These are phyloP conservation scores for Halictus rubicundus DNA, from an alignment of 1,140 invertebrate species.

Conservation along the genomic window DNA sequence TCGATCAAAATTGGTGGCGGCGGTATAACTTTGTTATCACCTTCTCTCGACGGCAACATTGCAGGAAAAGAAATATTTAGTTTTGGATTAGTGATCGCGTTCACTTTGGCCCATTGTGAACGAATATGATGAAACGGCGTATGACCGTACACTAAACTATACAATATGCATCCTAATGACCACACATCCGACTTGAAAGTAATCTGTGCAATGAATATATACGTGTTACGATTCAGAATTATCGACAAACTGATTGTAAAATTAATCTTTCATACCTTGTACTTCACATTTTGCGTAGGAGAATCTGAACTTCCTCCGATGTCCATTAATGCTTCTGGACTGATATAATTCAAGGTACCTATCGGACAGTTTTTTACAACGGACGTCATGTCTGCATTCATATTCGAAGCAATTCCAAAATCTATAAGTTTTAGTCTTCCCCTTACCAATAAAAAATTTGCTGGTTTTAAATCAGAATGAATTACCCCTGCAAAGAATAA, in stretches of 20 bases:
- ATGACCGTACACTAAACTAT: conserved; percentile 93
- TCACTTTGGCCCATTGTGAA: conserved; percentile 88
- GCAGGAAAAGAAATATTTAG: conserved; percentile 88
- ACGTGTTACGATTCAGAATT: conserved; percentile 12
- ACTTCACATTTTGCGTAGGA: conserved; percentile 75
- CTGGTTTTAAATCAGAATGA: conserved; percentile 98
- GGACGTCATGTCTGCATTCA: conserved; percentile 94
- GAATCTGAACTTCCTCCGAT: conserved; percentile 77
- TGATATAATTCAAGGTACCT: conserved; percentile 98
- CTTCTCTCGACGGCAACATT: conserved; percentile 52
- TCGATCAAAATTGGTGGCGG: conserved; percentile 81
- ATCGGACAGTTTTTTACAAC: conserved; percentile 90
- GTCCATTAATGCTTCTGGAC: conserved; percentile 93
- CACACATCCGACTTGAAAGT: conserved; percentile 97
- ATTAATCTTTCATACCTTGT: conserved; percentile 65
- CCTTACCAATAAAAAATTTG: conserved; percentile 95
- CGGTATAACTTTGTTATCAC: conserved; percentile 26
- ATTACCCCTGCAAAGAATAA: conserved; percentile 88
- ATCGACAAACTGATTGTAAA: not conserved
- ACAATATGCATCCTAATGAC: conserved; percentile 98
- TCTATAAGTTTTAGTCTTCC: conserved; percentile 97
- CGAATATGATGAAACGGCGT: conserved; percentile 95
- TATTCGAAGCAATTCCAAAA: conserved; percentile 97
- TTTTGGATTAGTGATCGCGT: conserved; percentile 90
- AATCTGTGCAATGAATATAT: conserved; percentile 84